Base-by-base conservation (phyloP, 2,888 invertebrate species). In the Dicyrtomina minuta region DNA sequence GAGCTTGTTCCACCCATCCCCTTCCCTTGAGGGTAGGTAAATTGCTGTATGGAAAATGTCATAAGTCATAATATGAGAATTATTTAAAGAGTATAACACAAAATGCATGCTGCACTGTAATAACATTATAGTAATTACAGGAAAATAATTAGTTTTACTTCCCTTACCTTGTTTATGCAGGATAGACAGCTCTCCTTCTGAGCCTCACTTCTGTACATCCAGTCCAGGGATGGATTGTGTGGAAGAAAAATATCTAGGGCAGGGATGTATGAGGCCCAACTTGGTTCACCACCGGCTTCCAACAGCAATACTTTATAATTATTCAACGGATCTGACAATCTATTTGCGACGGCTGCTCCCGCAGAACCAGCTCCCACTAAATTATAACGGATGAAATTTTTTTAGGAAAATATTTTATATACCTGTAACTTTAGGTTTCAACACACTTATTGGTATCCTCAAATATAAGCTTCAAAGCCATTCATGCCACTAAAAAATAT, bases 231-330 rank as follows among this genome's bases (percentile, higher is more conserved):
- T 22, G 66, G 71, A 39, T 72, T 62, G 33, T 72, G 58, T 39
- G 74, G 72, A 15, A 71, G 53, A 43, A 70, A 73, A 4, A 72
- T 68, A 5, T 73, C 74, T 61, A 74, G 55, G 3, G 70, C 70
- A 3, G 75, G 75, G 20, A 73, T 66, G 3, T 61, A 70, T 5
- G 70, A 53, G 3, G 73, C 41, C 2, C 72, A 73, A 1, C 65
- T 68, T 1, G 74, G 74, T 17, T 72, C 68, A 1, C 75, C 75
- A 17, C 70, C 75, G 3, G 71, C 74, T 53, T 75, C 75, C 44
- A 75, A 41, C 0, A 75, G 56, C 0, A 75, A 55, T 1, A 75
- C 75, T 53, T 55, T 51, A 43, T 70, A 69, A 61, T 74, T 51
- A 26, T 68, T 73, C 22, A 58, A 65, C 17, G 69, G 65, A 6